Evolutionary conservation across 2,797 vertebrate genomes (phyloP).

Genomic region (Cirrhinus molitorella): DNA sequence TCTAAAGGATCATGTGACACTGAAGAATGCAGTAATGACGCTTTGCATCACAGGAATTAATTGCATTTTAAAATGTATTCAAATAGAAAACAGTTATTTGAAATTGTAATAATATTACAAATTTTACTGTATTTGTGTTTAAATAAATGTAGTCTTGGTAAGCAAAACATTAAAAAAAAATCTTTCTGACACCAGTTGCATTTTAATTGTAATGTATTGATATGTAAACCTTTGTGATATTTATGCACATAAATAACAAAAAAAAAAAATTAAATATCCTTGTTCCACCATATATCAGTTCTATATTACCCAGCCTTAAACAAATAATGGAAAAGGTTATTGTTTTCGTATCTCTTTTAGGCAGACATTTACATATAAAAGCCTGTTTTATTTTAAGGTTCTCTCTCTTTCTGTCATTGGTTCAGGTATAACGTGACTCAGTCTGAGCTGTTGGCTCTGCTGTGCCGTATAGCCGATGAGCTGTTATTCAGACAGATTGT

Average conservation of each 20-base stretch:
- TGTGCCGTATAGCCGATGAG: constrained; percentile 96
- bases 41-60: too few species aligned
- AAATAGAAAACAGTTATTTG: too few species aligned
- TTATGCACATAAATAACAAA: neutral
- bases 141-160: too few species aligned
- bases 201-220: too few species aligned
- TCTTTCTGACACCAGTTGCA: too few species aligned
- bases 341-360: neutral
- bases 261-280: neutral
- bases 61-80: too few species aligned
- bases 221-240: neutral
- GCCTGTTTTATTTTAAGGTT: neutral
- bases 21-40: too few species aligned
- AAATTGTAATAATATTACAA: too few species aligned
- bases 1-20: too few species aligned
- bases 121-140: too few species aligned
- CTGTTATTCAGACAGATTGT: constrained; percentile 97
- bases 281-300: neutral
- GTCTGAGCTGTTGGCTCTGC: constrained; percentile 94
- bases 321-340: neutral
- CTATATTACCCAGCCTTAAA: neutral
- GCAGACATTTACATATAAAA: neutral
- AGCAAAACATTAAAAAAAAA: too few species aligned
- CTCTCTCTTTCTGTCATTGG: neutral
- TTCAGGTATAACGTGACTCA: constrained; percentile 92